phyloP scores from a whole-genome alignment of 2,888 invertebrate species.

The Hylaea fasciaria region DNA sequence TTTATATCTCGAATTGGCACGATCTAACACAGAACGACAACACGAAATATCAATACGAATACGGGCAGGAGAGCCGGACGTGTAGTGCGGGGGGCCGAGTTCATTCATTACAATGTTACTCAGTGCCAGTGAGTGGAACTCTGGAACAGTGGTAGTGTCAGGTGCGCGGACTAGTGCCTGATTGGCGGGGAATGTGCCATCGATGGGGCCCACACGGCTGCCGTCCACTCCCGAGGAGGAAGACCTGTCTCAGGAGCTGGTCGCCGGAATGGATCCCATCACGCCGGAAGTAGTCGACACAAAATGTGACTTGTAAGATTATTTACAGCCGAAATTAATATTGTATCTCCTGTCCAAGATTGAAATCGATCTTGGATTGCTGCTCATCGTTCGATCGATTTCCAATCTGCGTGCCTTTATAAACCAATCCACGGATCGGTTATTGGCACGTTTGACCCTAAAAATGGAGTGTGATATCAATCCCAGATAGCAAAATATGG shows the following conservation, averaged over 20 bases:
- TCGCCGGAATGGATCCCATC: conserved; percentile 55
- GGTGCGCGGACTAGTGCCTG: conserved; percentile 68
- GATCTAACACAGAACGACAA: conserved; percentile 51
- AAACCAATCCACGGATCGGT: too few relatives aligned
- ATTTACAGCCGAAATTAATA: too few relatives aligned
- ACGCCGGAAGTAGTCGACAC: conserved; percentile 54
- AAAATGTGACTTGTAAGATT: conserved; percentile 67
- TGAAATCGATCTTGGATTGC: too few relatives aligned
- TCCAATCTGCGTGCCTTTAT: too few relatives aligned
- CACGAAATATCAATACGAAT: conserved; percentile 46
- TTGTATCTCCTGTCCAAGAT: too few relatives aligned
- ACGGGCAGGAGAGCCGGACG: conserved; percentile 35
- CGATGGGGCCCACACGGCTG: conserved; percentile 77
- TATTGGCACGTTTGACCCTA: too few relatives aligned
- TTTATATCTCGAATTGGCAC: conserved; percentile 52
- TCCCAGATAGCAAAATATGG: too few relatives aligned
- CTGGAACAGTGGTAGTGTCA: conserved; percentile 56
- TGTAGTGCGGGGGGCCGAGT: conserved; percentile 46
- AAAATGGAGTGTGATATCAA: too few relatives aligned
- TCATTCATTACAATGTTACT: conserved; percentile 59
- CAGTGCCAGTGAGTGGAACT: conserved; percentile 59
- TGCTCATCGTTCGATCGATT: too few relatives aligned
- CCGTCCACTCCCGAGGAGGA: conserved; percentile 77
- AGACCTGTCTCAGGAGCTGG: conserved; percentile 60
- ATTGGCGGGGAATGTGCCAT: conserved; percentile 54